These are phyloP conservation scores for Lissonota sp. DNA, from an alignment of 2,888 invertebrate species.

Conservation along the genomic window DNA sequence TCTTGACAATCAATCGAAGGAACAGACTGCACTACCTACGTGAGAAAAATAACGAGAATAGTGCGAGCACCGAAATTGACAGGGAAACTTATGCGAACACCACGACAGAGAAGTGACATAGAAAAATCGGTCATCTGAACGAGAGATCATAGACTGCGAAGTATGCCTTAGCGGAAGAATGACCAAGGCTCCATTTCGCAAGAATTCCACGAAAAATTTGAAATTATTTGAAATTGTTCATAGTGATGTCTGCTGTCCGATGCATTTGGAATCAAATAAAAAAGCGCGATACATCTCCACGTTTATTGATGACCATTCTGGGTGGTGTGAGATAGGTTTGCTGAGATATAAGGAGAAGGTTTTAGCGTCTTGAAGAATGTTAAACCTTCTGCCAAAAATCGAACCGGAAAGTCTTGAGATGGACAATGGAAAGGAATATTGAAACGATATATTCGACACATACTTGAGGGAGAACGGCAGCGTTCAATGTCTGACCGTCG, in stretches of 20 bases:
- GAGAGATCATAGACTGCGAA: slow-evolving; percentile 33
- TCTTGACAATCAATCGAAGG: slow-evolving; percentile 37
- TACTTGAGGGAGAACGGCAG: no score
- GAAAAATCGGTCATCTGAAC: slow-evolving; percentile 54
- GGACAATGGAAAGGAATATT: no score
- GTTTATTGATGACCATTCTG: slow-evolving; percentile 68
- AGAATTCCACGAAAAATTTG: not conserved
- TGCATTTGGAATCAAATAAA: slow-evolving; percentile 64
- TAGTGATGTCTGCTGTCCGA: slow-evolving; percentile 69
- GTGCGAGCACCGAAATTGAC: slow-evolving; percentile 15
- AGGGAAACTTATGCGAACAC: not conserved
- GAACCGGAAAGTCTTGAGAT: no score
- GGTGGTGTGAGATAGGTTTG: slow-evolving; percentile 66
- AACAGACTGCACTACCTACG: slow-evolving; percentile 47
- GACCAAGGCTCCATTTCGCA: slow-evolving; percentile 58
- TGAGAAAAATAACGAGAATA: slow-evolving; percentile 23
- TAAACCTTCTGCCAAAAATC: no score
- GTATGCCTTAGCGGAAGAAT: slow-evolving; percentile 62
- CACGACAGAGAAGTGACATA: slow-evolving; percentile 39
- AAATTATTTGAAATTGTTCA: slow-evolving; percentile 67
- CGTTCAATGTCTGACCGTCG: no score
- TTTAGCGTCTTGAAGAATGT: no score
- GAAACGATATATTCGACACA: no score
- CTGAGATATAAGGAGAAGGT: slow-evolving; percentile 8
- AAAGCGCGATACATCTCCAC: slow-evolving; percentile 65